Evolutionary conservation across 2,113 vertebrate genomes (phyloP).

Genomic region (Rhizomys pruinosus): DNA sequence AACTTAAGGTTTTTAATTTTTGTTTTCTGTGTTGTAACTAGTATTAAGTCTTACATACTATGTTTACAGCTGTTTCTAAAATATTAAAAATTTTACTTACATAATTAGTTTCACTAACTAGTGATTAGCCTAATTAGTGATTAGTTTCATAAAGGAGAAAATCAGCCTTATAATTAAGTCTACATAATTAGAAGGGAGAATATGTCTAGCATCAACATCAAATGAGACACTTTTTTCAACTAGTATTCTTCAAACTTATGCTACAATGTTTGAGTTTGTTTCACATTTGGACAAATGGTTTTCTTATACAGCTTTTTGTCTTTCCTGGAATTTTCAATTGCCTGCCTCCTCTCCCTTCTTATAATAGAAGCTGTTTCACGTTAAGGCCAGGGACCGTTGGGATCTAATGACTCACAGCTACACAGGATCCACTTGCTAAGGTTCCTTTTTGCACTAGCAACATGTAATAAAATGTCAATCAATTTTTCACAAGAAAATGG

Average conservation of each 20-base stretch:
- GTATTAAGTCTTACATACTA: not conserved
- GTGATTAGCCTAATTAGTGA: slow-evolving; percentile 46
- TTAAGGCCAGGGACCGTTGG: not conserved
- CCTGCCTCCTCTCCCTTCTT: not conserved
- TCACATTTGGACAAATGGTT: slow-evolving; percentile 25
- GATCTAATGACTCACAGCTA: slow-evolving; percentile 21
- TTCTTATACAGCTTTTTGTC: not conserved
- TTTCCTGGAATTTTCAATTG: slow-evolving; percentile 39
- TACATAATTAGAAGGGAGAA: slow-evolving; percentile 42
- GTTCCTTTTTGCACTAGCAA: slow-evolving; percentile 11
- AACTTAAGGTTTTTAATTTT: slow-evolving; percentile 44
- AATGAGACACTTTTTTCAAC: slow-evolving; percentile 2
- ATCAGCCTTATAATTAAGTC: slow-evolving; percentile 38
- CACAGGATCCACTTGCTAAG: not conserved
- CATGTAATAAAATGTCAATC: not conserved
- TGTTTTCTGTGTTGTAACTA: slow-evolving; percentile 9
- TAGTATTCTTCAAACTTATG: not conserved
- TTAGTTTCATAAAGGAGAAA: slow-evolving; percentile 26
- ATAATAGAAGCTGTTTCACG: not conserved
- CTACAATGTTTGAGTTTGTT: not conserved
- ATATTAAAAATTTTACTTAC: slow-evolving; percentile 33
- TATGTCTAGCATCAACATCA: slow-evolving; percentile 38
- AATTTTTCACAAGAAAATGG: not conserved
- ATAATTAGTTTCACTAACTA: slow-evolving; percentile 35
- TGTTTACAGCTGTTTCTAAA: slow-evolving; percentile 9